Percentiles rank a stretch among this genome's conserved stretches.
Conservation (phyloP, 2,888 invertebrate genomes). For the Agrotis segetum region DNA sequence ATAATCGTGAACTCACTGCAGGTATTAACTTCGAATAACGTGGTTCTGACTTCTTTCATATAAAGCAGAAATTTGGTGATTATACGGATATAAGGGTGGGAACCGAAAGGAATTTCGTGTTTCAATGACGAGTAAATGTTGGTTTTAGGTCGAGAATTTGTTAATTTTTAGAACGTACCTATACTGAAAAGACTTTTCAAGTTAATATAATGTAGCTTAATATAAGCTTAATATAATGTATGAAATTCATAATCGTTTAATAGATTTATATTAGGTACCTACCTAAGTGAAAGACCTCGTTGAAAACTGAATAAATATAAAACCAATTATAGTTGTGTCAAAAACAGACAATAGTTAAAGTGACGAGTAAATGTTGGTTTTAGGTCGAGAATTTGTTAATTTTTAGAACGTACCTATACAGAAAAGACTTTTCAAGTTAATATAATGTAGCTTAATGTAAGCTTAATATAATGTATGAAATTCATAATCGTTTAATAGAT, state of each 20-base stretch:
- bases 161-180: background rate
- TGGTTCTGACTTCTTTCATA: background rate
- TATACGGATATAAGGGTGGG: background rate
- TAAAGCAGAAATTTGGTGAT: too few relatives aligned
- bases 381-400: background rate
- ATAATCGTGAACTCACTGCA: slow-evolving; percentile 6
- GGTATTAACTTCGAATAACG: background rate
- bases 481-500: too few relatives aligned
- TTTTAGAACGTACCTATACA: background rate
- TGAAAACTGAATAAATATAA: background rate
- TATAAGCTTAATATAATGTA: too few relatives aligned
- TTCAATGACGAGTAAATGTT: background rate
- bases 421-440: too few relatives aligned
- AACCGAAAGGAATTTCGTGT: too few relatives aligned
- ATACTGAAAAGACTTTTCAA: too few relatives aligned
- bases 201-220: too few relatives aligned
- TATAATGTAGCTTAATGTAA: too few relatives aligned
- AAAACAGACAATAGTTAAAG: background rate
- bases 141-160: background rate
- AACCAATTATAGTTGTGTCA: background rate
- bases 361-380: background rate
- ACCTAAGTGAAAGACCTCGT: background rate
- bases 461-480: too few relatives aligned
- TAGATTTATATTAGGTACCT: too few relatives aligned
- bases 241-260: too few relatives aligned